phyloP scores from a whole-genome alignment of 2,113 vertebrate species.

The Falcunculus frontatus region DNA sequence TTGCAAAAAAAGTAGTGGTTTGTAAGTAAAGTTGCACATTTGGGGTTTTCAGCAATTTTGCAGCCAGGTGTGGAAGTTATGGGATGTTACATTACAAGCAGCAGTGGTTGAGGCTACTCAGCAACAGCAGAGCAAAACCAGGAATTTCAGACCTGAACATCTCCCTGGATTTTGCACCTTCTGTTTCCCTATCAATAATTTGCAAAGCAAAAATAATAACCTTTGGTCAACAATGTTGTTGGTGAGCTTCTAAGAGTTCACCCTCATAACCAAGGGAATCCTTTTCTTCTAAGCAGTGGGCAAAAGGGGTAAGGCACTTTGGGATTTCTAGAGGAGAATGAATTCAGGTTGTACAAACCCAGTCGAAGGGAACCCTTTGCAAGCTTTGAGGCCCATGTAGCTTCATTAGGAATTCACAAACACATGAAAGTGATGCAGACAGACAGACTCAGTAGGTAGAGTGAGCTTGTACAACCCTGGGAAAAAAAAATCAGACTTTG shows the following conservation, averaged over 20 bases:
- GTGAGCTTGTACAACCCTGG: neutral
- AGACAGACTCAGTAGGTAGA: neutral
- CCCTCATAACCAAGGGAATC: neutral
- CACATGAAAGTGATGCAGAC: neutral
- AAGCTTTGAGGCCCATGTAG: neutral
- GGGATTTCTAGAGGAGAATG: neutral
- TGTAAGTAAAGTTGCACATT: neutral
- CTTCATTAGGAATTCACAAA: slow-evolving; percentile 1
- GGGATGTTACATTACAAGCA: neutral
- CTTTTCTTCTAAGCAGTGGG: neutral
- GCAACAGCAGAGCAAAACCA: neutral
- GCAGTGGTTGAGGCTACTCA: neutral
- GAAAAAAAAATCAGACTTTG: neutral
- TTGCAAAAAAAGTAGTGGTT: neutral
- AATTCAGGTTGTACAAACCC: neutral
- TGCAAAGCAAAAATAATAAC: neutral
- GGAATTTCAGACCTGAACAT: neutral
- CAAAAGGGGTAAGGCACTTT: neutral
- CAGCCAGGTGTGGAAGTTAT: neutral
- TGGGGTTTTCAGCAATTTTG: neutral
- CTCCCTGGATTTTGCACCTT: neutral
- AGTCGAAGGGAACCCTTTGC: neutral
- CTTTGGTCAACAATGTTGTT: neutral
- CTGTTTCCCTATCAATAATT: neutral
- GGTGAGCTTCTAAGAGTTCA: neutral